These are phyloP conservation scores for Sebastes oblongus DNA, from an alignment of 2,797 vertebrate genomes.

Conservation along the genomic window DNA sequence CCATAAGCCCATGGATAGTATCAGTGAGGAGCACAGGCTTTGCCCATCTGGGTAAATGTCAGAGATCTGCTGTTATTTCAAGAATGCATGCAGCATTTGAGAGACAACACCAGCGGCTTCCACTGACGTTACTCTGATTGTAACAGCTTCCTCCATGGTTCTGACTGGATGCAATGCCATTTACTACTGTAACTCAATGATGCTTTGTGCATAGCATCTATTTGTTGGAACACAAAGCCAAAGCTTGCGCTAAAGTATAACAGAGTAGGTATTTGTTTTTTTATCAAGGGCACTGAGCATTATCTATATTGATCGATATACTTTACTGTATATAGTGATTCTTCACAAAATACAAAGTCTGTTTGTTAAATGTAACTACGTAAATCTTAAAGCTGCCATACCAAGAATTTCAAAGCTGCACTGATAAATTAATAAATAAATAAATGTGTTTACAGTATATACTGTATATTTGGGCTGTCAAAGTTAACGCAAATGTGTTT, in stretches of 20 bases:
- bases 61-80: constrained; percentile 13
- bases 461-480: no score
- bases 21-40: not conserved
- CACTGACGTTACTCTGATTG: not conserved
- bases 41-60: constrained; percentile 11
- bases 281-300: not conserved
- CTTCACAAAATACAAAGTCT: no score
- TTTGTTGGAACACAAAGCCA: constrained; percentile 20
- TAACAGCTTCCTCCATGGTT: not conserved
- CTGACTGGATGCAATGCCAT: not conserved
- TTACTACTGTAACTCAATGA: not conserved
- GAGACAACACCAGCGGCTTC: not conserved
- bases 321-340: no score
- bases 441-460: no score
- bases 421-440: no score
- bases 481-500: no score
- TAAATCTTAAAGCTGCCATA: no score
- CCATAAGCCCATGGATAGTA: not conserved
- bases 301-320: not conserved
- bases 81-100: not conserved
- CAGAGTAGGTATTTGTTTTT: not conserved
- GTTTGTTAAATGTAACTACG: no score
- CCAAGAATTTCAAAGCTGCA: no score
- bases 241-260: not conserved
- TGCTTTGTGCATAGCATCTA: not conserved